Conservation (phyloP, 1,140 invertebrate species). For the Drosophila tsacasi region DNA sequence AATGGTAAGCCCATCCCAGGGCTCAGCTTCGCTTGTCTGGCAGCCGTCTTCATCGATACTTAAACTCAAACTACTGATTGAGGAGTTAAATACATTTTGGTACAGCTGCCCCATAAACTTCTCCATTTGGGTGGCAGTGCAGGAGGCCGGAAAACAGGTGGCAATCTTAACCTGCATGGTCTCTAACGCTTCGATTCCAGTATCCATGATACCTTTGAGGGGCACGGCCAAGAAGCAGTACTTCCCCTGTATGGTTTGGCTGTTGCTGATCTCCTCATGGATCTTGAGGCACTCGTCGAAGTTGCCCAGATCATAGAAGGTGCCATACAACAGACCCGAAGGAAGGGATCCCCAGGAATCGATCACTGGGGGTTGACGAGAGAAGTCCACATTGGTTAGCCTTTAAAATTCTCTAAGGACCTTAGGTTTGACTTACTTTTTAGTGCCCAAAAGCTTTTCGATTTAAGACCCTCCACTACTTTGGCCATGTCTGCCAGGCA, state of each 20-base stretch:
- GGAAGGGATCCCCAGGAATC: constrained; percentile 59
- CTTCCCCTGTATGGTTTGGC: constrained; percentile 41
- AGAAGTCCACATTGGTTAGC: neutral
- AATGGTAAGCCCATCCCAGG: constrained; percentile 42
- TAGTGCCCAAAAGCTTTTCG: constrained; percentile 6
- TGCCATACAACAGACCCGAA: constrained; percentile 12
- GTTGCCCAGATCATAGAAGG: constrained; percentile 55
- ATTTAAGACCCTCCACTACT: neutral
- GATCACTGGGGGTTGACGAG: constrained; percentile 35
- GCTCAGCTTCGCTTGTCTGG: constrained; percentile 9
- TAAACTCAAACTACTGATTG: neutral
- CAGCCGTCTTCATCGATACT: constrained; percentile 11
- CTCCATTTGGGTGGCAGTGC: constrained; percentile 15
- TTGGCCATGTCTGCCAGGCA: constrained; percentile 16
- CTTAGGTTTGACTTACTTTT: constrained; percentile 21
- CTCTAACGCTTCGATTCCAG: constrained; percentile 7
- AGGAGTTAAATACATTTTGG: neutral
- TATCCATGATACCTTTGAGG: neutral
- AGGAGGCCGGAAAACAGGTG: constrained; percentile 30
- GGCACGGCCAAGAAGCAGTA: constrained; percentile 40
- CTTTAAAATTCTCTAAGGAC: too few relatives aligned
- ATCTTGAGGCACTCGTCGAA: constrained; percentile 55
- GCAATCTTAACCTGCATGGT: constrained; percentile 16
- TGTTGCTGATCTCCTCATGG: constrained; percentile 13
- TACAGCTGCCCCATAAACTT: neutral